Conservation (phyloP, 2,113 vertebrate species). For the Myrmophylax atrothorax region DNA sequence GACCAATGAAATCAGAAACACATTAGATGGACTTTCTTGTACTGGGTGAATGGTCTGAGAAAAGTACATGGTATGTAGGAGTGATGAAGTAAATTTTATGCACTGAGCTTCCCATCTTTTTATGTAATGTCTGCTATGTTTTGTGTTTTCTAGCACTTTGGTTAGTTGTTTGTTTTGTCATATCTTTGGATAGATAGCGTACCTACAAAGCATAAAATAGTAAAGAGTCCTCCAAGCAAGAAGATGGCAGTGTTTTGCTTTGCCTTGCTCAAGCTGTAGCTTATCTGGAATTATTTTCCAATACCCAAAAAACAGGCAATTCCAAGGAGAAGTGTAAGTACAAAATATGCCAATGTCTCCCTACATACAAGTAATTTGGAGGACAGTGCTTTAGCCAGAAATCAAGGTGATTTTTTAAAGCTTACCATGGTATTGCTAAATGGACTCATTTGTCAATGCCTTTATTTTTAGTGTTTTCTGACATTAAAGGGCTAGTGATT, state of each 20-base stretch:
- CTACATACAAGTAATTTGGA: neutral
- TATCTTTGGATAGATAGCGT: neutral
- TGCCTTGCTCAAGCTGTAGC: neutral
- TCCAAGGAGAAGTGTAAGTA: neutral
- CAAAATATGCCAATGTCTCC: neutral
- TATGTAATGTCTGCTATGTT: neutral
- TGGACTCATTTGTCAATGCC: neutral
- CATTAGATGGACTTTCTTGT: neutral
- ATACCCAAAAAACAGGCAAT: neutral
- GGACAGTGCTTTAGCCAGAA: neutral
- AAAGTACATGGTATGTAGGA: neutral
- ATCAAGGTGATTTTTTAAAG: neutral
- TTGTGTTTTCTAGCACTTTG: neutral
- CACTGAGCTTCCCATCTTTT: neutral
- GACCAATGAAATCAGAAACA: neutral
- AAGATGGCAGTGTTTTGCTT: neutral
- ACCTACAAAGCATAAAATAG: neutral
- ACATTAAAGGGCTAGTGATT: neutral
- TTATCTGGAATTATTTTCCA: neutral
- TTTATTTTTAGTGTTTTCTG: neutral
- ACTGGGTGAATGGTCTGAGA: neutral
- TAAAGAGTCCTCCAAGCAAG: neutral
- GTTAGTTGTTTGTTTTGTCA: neutral
- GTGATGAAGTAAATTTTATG: neutral
- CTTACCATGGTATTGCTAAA: neutral